phyloP scores from a whole-genome alignment of 2,113 vertebrate species.

The Dendrocopos noguchii region DNA sequence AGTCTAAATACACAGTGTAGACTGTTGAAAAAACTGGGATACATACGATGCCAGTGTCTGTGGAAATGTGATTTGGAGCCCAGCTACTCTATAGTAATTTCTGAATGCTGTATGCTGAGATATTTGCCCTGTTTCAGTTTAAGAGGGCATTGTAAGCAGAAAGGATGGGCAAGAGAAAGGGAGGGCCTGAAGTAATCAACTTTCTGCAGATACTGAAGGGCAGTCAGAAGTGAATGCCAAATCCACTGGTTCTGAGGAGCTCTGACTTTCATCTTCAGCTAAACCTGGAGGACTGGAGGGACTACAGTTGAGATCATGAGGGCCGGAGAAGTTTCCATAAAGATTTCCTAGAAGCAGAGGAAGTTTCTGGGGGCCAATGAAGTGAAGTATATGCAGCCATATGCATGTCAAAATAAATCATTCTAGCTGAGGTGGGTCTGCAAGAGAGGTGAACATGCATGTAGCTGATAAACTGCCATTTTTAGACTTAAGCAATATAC shows the following conservation, averaged over 20 bases:
- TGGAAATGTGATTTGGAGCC: not conserved
- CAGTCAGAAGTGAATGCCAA: not conserved
- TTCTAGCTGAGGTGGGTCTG: not conserved
- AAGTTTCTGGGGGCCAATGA: not conserved
- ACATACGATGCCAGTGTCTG: not conserved
- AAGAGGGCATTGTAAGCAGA: not conserved
- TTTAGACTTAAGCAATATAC: not conserved
- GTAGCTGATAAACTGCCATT: not conserved
- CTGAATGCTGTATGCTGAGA: not conserved
- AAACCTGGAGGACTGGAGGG: not conserved
- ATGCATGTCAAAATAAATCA: not conserved
- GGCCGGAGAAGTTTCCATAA: not conserved
- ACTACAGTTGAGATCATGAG: fast-evolving
- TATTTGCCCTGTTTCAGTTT: not conserved
- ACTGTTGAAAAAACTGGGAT: not conserved
- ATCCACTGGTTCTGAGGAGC: not conserved
- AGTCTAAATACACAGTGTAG: not conserved
- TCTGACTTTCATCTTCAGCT: not conserved
- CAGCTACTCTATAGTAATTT: not conserved
- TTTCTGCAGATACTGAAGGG: not conserved
- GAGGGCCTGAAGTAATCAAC: not conserved
- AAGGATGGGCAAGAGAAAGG: not conserved
- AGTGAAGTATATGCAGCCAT: not conserved
- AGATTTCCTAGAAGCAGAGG: not conserved
- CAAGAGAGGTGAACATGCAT: fast-evolving